Base-by-base conservation (phyloP, 2,113 vertebrate genomes). In the Copsychus sechellarum region DNA sequence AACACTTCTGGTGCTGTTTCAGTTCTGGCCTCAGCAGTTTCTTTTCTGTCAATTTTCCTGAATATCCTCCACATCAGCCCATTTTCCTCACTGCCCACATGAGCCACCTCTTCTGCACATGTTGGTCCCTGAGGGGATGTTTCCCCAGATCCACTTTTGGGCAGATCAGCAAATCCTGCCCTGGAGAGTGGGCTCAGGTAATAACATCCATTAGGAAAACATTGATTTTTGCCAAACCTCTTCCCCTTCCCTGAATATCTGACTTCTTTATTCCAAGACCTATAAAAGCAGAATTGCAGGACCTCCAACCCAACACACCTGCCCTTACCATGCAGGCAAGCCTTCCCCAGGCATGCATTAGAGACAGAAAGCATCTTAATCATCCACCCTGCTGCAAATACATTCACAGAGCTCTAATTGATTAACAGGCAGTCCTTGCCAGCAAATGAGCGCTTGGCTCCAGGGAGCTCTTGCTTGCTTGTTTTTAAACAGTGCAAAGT, bases 401-500 rank as follows among this genome's bases (percentile, higher is more conserved):
- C 29, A 1, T 87, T 86, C 3, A 0, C 89, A 79, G 93, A 90
- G 89, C 92, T 95, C 81, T 97, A 96, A 96, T 96, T 97, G 94
- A 97, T 97, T 95, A 97, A 76, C 95, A 92, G 91, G 91, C 93
- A 92, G 91, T 5, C 93, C 93, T 87, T 90, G 89, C 93, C 94
- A 93, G 95, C 93, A 95, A 91, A 95, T 53, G 91, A 95, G 84
- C 31, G 1, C 21, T 33, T 91, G 89, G 81, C 96, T 95, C 94
- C 89, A 85, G 94, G 96, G 94, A 96, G 91, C 91, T 95, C 93
- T 97, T 82, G 84, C 86, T 93, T 88, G 91, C 92, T 95, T 97
- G 95, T 97, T 95, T 96, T 92, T 95, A 94, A 97, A 96, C 96
- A 97, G 84, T 79, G 84, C 93, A 90, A 87, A 95, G 81, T 90